phyloP scores from a whole-genome alignment of 2,888 invertebrate species.

The Crocallis elinguaria region DNA sequence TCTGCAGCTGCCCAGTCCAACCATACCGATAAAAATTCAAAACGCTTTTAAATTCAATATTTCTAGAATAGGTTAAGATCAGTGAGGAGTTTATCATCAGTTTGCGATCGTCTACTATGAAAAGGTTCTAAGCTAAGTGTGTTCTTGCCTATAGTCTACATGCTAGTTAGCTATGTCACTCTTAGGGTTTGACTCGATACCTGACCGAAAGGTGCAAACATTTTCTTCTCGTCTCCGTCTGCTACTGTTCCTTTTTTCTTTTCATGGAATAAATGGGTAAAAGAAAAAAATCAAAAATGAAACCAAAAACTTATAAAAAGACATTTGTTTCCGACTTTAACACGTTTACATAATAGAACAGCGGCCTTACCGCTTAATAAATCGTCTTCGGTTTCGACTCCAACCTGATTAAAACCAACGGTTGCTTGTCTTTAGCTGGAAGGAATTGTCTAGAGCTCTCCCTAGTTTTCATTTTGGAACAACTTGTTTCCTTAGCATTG shows the following conservation, averaged over 20 bases:
- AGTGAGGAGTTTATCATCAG: neutral
- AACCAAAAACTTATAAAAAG: constrained; percentile 27
- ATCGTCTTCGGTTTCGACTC: too few relatives aligned
- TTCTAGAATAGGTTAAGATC: neutral
- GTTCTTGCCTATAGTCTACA: constrained; percentile 28
- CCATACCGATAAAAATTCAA: neutral
- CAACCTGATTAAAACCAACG: too few relatives aligned
- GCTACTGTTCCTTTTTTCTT: constrained; percentile 91
- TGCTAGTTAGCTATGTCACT: constrained; percentile 34
- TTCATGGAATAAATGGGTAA: constrained; percentile 47
- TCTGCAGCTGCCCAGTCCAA: neutral
- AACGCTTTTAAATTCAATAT: neutral
- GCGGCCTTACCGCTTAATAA: too few relatives aligned
- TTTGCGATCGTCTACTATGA: constrained; percentile 2
- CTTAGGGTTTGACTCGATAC: constrained; percentile 72
- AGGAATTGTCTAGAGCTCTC: too few relatives aligned
- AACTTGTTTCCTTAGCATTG: too few relatives aligned
- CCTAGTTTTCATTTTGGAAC: too few relatives aligned
- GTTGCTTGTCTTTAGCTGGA: too few relatives aligned
- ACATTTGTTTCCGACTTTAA: too few relatives aligned
- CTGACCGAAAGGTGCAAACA: constrained; percentile 93
- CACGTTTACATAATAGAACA: too few relatives aligned
- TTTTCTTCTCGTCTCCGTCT: constrained; percentile 90
- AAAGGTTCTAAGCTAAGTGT: constrained; percentile 16
- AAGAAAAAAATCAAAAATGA: constrained; percentile 31